Evolutionary conservation across 2,888 invertebrate genomes (phyloP).

Genomic region (Dynastes maya): DNA sequence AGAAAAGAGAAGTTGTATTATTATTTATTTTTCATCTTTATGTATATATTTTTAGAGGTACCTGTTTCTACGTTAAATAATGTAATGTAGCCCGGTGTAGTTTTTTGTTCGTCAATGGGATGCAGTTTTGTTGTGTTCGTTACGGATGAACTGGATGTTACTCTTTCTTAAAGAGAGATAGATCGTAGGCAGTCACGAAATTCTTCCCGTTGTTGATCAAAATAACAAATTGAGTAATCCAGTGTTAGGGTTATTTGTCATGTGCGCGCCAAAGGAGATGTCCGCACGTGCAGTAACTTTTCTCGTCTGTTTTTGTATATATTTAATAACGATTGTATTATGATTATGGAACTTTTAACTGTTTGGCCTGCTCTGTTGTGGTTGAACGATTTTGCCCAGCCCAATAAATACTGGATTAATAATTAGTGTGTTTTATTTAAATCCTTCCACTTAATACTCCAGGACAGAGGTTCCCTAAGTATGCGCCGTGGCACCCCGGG

Average conservation of each 20-base stretch:
- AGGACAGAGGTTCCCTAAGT: background rate
- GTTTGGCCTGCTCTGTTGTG: slow-evolving; percentile 70
- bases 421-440: slow-evolving; percentile 44
- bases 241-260: slow-evolving; percentile 67
- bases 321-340: slow-evolving; percentile 65
- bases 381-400: slow-evolving; percentile 68
- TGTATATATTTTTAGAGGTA: slow-evolving; percentile 67
- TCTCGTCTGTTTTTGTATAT: slow-evolving; percentile 68
- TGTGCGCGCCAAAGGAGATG: slow-evolving; percentile 59
- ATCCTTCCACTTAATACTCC: background rate
- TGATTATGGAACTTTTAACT: slow-evolving; percentile 64
- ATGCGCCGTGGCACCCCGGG: no score
- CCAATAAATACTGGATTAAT: slow-evolving; percentile 70
- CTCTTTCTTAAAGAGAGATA: background rate
- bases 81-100: slow-evolving; percentile 65
- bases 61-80: slow-evolving; percentile 68
- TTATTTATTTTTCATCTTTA: slow-evolving; percentile 56
- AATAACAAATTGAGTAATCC: slow-evolving; percentile 59
- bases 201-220: slow-evolving; percentile 46
- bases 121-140: slow-evolving; percentile 39
- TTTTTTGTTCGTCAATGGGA: slow-evolving; percentile 54
- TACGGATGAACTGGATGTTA: background rate
- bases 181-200: background rate
- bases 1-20: slow-evolving; percentile 50
- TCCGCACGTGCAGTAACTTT: slow-evolving; percentile 66